A percentile compares a stretch with the other conserved stretches of the same genome.
phyloP scores from a whole-genome alignment of 2,888 invertebrate genomes.

The Merodon equestris region DNA sequence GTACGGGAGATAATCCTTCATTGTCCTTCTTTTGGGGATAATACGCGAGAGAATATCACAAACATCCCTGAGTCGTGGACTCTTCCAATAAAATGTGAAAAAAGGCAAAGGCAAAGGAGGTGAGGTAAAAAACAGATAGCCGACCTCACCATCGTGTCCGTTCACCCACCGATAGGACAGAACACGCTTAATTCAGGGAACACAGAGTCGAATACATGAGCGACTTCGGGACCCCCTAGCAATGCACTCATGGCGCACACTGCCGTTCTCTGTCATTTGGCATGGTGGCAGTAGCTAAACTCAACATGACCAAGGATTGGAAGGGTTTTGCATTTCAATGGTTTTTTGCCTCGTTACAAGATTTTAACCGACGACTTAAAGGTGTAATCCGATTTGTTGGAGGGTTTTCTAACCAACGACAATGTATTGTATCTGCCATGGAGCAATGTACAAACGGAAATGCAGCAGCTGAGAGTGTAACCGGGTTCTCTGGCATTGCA shows the following conservation, averaged over 20 bases:
- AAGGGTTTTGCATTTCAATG: slow-evolving; percentile 45
- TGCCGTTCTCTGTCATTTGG: slow-evolving; percentile 13
- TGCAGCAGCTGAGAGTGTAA: slow-evolving; percentile 18
- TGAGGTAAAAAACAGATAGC: slow-evolving; percentile 1
- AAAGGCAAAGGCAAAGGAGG: slow-evolving; percentile 1
- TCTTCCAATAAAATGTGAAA: too few relatives aligned
- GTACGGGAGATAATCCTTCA: slow-evolving; percentile 47
- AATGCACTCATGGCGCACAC: neutral
- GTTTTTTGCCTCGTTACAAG: slow-evolving; percentile 39
- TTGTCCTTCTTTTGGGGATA: slow-evolving; percentile 34
- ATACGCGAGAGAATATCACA: slow-evolving; percentile 36
- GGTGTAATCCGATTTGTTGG: slow-evolving; percentile 48
- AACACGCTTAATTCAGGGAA: too few relatives aligned
- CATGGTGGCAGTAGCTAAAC: slow-evolving; percentile 21
- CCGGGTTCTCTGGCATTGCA: neutral
- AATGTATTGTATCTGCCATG: slow-evolving; percentile 16
- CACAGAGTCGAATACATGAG: slow-evolving; percentile 13
- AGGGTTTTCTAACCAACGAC: slow-evolving; percentile 27
- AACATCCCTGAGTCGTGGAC: too few relatives aligned
- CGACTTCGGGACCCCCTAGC: neutral
- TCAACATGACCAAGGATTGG: slow-evolving; percentile 18
- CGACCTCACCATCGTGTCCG: slow-evolving; percentile 11
- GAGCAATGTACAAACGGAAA: slow-evolving; percentile 10
- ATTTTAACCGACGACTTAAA: slow-evolving; percentile 49
- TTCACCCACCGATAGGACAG: slow-evolving; percentile 10